Percentiles rank a stretch among this genome's conserved stretches.
These are phyloP conservation scores for Nymphalis io DNA, from an alignment of 1,140 invertebrate species.

Conservation along the genomic window DNA sequence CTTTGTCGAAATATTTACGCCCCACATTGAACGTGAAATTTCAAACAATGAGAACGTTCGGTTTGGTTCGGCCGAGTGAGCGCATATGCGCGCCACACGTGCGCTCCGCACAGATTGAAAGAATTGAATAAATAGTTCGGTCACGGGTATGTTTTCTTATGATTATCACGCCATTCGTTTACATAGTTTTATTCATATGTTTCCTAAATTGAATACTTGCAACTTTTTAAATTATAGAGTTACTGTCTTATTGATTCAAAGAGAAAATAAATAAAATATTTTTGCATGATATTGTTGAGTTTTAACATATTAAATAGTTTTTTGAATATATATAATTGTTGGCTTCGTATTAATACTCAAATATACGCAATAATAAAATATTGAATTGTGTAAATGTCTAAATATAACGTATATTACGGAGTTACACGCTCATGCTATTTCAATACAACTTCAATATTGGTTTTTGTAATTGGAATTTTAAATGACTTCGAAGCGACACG, in stretches of 20 bases:
- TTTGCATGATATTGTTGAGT: too few species aligned
- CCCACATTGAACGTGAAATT: constrained; percentile 76
- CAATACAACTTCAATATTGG: constrained; percentile 47
- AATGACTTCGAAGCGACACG: constrained; percentile 29
- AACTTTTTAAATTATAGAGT: too few species aligned
- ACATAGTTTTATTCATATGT: background rate
- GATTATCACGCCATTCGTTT: background rate
- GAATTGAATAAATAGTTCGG: constrained; percentile 67
- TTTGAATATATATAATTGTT: too few species aligned
- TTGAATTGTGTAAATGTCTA: background rate
- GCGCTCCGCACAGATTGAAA: constrained; percentile 58
- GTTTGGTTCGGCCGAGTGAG: constrained; percentile 31
- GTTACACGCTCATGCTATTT: constrained; percentile 35
- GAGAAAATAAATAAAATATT: too few species aligned
- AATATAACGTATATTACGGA: constrained; percentile 16
- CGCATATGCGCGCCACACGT: constrained; percentile 71
- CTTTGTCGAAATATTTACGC: constrained; percentile 79
- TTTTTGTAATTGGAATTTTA: constrained; percentile 55
- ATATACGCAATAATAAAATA: too few species aligned
- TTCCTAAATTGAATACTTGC: background rate
- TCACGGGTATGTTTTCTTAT: constrained; percentile 44
- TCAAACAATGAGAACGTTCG: constrained; percentile 66
- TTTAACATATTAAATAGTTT: too few species aligned
- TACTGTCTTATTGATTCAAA: too few species aligned
- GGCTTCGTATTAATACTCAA: too few species aligned